phyloP scores from a whole-genome alignment of 2,797 vertebrate genomes.

The Tachyglossus aculeatus region DNA sequence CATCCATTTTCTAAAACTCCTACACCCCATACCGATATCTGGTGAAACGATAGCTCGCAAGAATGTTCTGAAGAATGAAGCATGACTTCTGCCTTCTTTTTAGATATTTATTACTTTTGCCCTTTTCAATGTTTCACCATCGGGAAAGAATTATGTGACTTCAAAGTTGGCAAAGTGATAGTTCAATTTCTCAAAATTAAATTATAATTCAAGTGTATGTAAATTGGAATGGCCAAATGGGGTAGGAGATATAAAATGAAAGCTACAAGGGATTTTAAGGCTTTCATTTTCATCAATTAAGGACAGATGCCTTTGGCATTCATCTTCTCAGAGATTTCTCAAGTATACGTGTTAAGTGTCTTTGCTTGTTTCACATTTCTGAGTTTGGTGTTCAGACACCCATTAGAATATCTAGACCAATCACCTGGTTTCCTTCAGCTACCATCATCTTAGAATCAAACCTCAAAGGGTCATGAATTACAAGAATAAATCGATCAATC shows the following conservation, averaged over 20 bases:
- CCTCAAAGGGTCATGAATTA: too few species aligned
- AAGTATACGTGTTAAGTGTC: background rate
- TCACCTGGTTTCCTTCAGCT: too few species aligned
- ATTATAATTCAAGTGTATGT: slow-evolving; percentile 39
- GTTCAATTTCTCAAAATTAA: slow-evolving; percentile 64
- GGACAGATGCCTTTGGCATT: background rate
- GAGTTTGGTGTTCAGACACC: too few species aligned
- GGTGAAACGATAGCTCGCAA: slow-evolving; percentile 13
- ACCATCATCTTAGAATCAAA: too few species aligned
- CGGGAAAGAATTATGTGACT: slow-evolving; percentile 54
- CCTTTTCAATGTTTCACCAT: slow-evolving; percentile 46
- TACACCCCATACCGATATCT: slow-evolving; percentile 4
- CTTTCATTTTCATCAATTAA: background rate
- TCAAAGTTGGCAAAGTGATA: slow-evolving; percentile 26
- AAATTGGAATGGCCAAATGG: slow-evolving; percentile 30
- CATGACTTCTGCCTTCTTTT: slow-evolving; percentile 38
- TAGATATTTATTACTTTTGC: slow-evolving; percentile 62
- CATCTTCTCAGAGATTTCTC: background rate
- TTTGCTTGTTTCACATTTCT: too few species aligned
- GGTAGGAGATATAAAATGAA: slow-evolving; percentile 37
- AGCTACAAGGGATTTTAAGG: background rate
- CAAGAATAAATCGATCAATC: too few species aligned
- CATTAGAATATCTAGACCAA: too few species aligned
- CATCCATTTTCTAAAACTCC: slow-evolving; percentile 1
- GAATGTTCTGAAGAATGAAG: slow-evolving; percentile 12